These are phyloP conservation scores for Tetrax tetrax DNA, from an alignment of 2,113 vertebrate species.

Conservation along the genomic window DNA sequence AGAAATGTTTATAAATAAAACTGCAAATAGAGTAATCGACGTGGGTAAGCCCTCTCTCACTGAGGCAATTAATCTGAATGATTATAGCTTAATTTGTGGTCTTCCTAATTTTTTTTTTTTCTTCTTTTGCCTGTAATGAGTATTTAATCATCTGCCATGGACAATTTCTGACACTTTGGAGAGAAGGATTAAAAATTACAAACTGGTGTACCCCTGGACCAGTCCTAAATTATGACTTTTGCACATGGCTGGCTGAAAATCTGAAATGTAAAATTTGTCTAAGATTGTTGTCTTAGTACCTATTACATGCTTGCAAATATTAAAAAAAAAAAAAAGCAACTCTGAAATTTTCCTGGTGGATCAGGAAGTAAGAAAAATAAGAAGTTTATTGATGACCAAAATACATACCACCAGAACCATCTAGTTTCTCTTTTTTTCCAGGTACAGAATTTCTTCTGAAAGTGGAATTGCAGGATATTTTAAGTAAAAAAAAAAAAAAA, in stretches of 20 bases:
- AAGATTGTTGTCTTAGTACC: not conserved
- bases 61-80: not conserved
- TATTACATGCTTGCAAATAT: not conserved
- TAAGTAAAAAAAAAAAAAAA: not conserved
- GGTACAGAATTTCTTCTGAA: not conserved
- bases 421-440: not conserved
- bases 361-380: not conserved
- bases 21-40: not conserved
- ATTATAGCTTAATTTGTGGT: not conserved
- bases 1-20: not conserved
- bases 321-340: not conserved
- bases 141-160: not conserved
- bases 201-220: not conserved
- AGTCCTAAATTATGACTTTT: not conserved
- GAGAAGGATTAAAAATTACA: not conserved
- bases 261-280: not conserved
- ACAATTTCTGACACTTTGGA: not conserved
- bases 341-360: not conserved
- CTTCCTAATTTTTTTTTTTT: not conserved
- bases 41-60: not conserved
- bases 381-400: not conserved
- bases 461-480: not conserved
- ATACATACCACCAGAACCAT: not conserved
- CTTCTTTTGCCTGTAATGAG: not conserved
- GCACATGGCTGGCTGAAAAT: not conserved